A percentile compares a stretch with the other conserved stretches of the same genome.
phyloP scores from a whole-genome alignment of 64 coral and sea anemone genomes.

The Actinia tenebrosa region DNA sequence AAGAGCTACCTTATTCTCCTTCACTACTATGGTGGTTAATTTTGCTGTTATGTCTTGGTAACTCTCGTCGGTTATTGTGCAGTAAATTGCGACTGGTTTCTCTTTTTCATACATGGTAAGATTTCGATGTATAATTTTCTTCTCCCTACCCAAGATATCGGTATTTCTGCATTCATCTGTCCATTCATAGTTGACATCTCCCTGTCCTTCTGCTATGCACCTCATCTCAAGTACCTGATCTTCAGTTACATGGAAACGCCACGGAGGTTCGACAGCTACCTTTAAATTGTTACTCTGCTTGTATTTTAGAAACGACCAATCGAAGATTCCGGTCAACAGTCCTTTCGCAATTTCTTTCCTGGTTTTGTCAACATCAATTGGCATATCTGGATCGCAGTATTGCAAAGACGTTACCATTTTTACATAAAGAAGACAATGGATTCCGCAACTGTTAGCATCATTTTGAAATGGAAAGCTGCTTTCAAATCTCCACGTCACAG shows the following conservation, averaged over 20 bases:
- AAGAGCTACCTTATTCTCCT: not conserved
- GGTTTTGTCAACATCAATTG: not conserved
- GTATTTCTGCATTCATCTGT: not conserved
- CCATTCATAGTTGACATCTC: not conserved
- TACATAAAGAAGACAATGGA: not conserved
- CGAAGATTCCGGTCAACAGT: not conserved
- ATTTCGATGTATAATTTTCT: not conserved
- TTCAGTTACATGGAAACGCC: not conserved
- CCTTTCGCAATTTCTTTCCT: not conserved
- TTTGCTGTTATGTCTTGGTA: not conserved
- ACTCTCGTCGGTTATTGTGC: not conserved
- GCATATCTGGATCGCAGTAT: not conserved
- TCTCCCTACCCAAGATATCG: not conserved
- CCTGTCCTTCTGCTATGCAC: not conserved
- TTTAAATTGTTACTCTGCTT: not conserved
- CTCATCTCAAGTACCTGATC: not conserved
- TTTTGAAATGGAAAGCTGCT: not conserved
- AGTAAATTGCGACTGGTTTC: not conserved
- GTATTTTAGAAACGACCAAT: not conserved
- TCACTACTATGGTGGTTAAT: not conserved
- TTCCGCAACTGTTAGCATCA: not conserved
- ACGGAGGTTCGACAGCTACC: not conserved
- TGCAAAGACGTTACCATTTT: not conserved
- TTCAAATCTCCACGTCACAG: not conserved
- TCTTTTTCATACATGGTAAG: not conserved